Percentiles rank a stretch among this genome's conserved stretches.
Conservation (phyloP, 2,888 invertebrate genomes). For the Erebia epiphron region DNA sequence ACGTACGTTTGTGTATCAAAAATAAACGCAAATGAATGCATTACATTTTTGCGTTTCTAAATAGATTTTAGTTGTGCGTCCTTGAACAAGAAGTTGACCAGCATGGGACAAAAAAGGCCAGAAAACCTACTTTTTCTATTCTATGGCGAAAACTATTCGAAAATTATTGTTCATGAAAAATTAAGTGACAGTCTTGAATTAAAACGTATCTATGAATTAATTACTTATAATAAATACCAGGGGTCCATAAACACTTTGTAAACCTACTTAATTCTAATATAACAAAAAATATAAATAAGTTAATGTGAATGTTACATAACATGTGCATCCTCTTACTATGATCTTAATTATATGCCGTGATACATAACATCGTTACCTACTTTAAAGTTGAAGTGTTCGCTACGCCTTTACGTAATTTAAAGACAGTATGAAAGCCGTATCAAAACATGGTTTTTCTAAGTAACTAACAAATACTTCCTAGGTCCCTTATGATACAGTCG, state of each 20-base stretch:
- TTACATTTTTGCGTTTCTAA: neutral
- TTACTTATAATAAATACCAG: conserved; percentile 44
- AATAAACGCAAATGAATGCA: neutral
- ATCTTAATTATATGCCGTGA: conserved; percentile 62
- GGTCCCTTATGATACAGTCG: conserved; percentile 16
- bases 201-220: conserved; percentile 36
- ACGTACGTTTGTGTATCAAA: neutral
- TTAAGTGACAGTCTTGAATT: conserved; percentile 32
- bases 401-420: conserved; percentile 41
- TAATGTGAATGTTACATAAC: conserved; percentile 77
- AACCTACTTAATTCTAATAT: conserved; percentile 71
- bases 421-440: conserved; percentile 58
- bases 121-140: neutral
- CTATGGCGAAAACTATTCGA: neutral
- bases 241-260: conserved; percentile 60
- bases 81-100: neutral
- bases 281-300: conserved; percentile 80
- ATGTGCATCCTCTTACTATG: conserved; percentile 73
- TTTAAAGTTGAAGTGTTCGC: conserved; percentile 44
- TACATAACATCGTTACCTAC: conserved; percentile 54
- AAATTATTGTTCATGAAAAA: conserved; percentile 10
- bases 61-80: conserved; percentile 6
- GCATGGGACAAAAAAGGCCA: neutral
- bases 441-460: conserved; percentile 45
- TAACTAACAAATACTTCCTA: conserved; percentile 33